Evolutionary conservation across 2,888 invertebrate genomes (phyloP), one percentile per base, ranked within the genome.

Genomic region (Coenonympha arcania): DNA sequence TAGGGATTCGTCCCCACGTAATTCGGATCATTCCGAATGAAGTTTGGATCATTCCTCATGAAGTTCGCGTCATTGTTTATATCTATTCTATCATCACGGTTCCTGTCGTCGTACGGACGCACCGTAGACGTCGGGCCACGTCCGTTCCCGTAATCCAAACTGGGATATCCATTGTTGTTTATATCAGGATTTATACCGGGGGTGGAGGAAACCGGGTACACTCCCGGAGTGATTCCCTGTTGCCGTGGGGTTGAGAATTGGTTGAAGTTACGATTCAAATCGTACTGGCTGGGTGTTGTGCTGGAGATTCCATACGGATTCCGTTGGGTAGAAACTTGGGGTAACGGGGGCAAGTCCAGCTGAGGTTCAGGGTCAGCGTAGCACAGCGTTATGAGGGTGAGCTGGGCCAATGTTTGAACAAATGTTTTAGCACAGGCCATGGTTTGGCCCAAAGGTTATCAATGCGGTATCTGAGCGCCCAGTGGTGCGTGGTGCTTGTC

Each of bases 291-390:
- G 16, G 81, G 61, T 22, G 64, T 78, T 0, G 86, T 82, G 28
- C 80, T 82, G 1, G 86, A 84, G 13, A 73, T 51, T 0, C 85
- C 85, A 51, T 73, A 82, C 33, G 67, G 69, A 48, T 77, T 79
- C 15, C 79, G 64, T 57, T 73, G 78, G 41, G 78, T 68, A 16
- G 78, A 73, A 16, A 62, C 43, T 69, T 77, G 39, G 56, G 83
- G 68, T 31, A 88, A 64, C 0, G 88, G 89, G 2, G 90, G 89
- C 37, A 90, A 63, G 62, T 89, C 89, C 39, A 90, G 66, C 60
- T 90, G 90, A 0, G 87, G 78, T 24, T 71, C 65, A 0, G 87
- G 78, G 22, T 71, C 65, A 1, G 71, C 68, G 42, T 58, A 55
- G 47, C 67, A 66, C 47, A 66, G 50, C 6, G 51, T 40, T 4